Base-by-base conservation (phyloP, 1,140 invertebrate genomes). In the Drosophila sucinea region DNA sequence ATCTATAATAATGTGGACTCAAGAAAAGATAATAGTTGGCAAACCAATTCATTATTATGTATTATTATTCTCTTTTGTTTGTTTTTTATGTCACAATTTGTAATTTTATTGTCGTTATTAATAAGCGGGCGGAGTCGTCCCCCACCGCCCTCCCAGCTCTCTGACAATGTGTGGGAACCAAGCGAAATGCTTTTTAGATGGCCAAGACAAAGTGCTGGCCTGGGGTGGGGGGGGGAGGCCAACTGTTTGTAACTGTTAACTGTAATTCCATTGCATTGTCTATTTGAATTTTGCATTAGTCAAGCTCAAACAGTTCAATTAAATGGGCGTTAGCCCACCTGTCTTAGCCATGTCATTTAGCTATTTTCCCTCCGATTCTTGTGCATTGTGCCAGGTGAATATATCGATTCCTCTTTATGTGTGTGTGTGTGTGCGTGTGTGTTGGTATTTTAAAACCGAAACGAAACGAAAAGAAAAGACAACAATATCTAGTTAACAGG, bases 241-340 rank as follows among this genome's bases (percentile, higher is more conserved):
- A 27, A 29, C 11, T 1, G 5, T 23, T n/a, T 0, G n/a, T 25
- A 58, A 23, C 56, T 58, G 51, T 10, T 38, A 58, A 25, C 32
- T 58, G 32, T 56, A 33, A 57, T 35, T 56, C 61, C 40, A 47
- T 41, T 58, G 30, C 23, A 17, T 32, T 67, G 65, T 47, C 32
- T 56, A 38, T 76, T 76, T 75, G 73, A 76, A 77, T 76, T 76
- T 60, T 76, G 58, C 73, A 76, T 64, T 77, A 77, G 77, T 77
- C 40, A 77, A 55, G 54, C 51, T 27, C 44, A 64, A 58, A 60
- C n/a, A 61, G 60, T 29, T 60, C 73, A 69, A 75, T 77, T 77
- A 77, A 77, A 35, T 55, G 73, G 73, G 73, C 73, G 73, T 77
- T 23, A 8, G 17, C 10, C 17, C 25, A 60, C 57, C 23, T 51